phyloP scores from a whole-genome alignment of 2,888 invertebrate genomes.

The Catocala nupta region DNA sequence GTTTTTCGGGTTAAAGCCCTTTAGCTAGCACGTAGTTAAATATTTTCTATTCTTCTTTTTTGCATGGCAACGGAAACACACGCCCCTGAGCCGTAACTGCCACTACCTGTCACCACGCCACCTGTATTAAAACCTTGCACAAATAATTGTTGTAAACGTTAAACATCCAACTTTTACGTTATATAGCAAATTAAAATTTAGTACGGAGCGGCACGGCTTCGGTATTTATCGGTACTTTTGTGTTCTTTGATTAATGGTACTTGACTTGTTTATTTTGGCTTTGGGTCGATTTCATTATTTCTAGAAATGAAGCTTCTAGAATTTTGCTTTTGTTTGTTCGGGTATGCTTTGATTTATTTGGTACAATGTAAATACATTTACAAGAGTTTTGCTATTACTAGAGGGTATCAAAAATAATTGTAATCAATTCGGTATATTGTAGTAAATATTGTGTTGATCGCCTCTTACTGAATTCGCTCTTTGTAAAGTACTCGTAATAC shows the following conservation, averaged over 20 bases:
- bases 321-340: slow-evolving; percentile 1
- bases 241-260: slow-evolving; percentile 60
- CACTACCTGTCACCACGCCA: slow-evolving; percentile 64
- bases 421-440: no score
- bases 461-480: no score
- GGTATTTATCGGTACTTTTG: slow-evolving; percentile 51
- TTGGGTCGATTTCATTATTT: slow-evolving; percentile 41
- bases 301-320: slow-evolving; percentile 9
- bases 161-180: slow-evolving; percentile 57
- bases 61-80: slow-evolving; percentile 39
- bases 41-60: neutral
- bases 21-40: no score
- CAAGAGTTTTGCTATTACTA: no score
- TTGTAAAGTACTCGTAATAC: neutral
- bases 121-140: slow-evolving; percentile 52
- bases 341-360: no score
- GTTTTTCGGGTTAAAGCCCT: no score
- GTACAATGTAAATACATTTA: no score
- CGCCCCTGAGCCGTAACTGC: slow-evolving; percentile 59
- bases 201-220: slow-evolving; percentile 32
- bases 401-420: no score
- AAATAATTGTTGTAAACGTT: slow-evolving; percentile 58
- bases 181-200: slow-evolving; percentile 61
- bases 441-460: no score
- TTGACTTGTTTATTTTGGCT: slow-evolving; percentile 51